Evolutionary conservation across 2,113 vertebrate genomes (phyloP), one percentile per base, ranked within the genome.

Genomic region (Nothocercus julius): DNA sequence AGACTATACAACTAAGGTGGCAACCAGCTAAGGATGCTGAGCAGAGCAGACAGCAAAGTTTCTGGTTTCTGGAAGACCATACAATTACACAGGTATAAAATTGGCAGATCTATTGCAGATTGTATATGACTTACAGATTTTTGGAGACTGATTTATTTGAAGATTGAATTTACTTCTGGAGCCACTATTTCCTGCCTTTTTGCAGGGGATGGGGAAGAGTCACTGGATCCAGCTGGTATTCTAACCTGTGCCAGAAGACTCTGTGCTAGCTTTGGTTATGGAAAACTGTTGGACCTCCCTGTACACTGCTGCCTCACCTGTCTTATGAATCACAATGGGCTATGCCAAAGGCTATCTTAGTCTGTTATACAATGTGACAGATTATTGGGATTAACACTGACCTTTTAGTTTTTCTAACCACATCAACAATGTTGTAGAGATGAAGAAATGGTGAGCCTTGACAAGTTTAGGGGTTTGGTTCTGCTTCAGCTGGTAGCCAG

Each of bases 301-400:
- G 5, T 28, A 36, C 6, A 19, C 25, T 75, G 18, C 38, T 76
- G 7, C 5, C 12, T 28, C 13, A 79, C 45, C 10, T 56, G 19
- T 38, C 5, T 61, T 76, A 42, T 72, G 38, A 85, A 61, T 4
- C 7, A 1, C 15, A 18, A 61, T 51, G 11, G 9, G 5, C 7
- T 68, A 63, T 91, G 24, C 13, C 78, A 63, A 76, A 54, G 7
- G 11, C 11, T 54, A 6, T 25, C 61, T 74, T 44, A 63, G 7
- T 9, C 40, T 0, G 0, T 17, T 4, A 12, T 49, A 22, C 13
- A 53, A 74, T 5, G 11, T 64, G 25, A n/a, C 24, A 63, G 36
- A 40, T 64, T 27, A 27, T 17, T 38, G 9, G 25, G 62, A 34
- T 40, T 64, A 40, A 10, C 22, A 18, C 16, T 64, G 25, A 15